Percentiles rank a stretch among this genome's conserved stretches.
These are phyloP conservation scores for Orthosia incerta DNA, from an alignment of 2,888 invertebrate genomes.

Conservation along the genomic window DNA sequence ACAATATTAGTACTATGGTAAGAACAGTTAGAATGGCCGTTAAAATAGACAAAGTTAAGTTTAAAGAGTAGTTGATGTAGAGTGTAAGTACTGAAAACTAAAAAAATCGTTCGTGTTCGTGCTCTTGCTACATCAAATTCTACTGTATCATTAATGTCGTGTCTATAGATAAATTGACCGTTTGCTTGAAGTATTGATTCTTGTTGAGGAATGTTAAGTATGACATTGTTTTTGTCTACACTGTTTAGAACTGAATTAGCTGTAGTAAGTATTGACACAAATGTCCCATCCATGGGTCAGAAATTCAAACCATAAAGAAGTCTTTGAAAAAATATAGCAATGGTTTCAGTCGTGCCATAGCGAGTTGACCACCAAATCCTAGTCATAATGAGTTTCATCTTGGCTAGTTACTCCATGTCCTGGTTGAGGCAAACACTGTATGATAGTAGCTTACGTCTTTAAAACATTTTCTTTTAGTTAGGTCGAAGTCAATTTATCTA, in stretches of 20 bases:
- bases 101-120: constrained; percentile 32
- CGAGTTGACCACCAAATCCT: background rate
- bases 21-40: constrained; percentile 44
- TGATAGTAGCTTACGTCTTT: background rate
- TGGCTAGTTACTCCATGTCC: background rate
- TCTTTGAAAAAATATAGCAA: background rate
- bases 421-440: background rate
- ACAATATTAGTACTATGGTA: constrained; percentile 32
- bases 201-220: background rate
- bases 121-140: constrained; percentile 23
- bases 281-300: constrained; percentile 1
- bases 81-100: constrained; percentile 33
- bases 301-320: background rate
- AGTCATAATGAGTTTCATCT: background rate
- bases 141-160: constrained; percentile 7
- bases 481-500: constrained; percentile 51
- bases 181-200: background rate
- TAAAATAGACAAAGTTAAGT: constrained; percentile 8
- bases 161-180: constrained; percentile 54
- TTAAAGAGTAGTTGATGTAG: constrained; percentile 26
- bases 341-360: background rate
- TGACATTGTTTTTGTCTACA: background rate
- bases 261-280: background rate
- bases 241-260: background rate
- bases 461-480: background rate